These are phyloP conservation scores for Scaptomyza parva DNA, from an alignment of 2,888 invertebrate genomes.

Conservation along the genomic window DNA sequence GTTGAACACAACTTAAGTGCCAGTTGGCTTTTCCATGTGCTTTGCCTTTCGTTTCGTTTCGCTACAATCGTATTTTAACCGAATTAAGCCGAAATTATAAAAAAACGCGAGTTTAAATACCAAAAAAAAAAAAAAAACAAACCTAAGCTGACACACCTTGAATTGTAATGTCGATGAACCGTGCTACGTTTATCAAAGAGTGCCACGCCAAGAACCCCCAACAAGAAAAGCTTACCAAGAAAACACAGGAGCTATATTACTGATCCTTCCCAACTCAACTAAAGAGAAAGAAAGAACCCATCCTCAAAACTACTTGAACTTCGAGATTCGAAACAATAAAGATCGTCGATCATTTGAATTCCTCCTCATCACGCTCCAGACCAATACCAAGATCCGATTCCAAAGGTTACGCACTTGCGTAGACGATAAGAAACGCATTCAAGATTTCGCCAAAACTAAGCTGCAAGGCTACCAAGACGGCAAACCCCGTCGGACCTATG, in stretches of 20 bases:
- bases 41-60: constrained; percentile 2
- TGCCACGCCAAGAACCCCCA: constrained; percentile 58
- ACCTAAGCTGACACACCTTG: constrained; percentile 50
- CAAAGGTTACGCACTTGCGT: constrained; percentile 23
- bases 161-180: constrained; percentile 79
- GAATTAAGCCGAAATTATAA: constrained; percentile 17
- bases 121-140: constrained; percentile 11
- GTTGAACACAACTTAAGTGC: constrained; percentile 79
- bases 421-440: constrained; percentile 51
- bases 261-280: constrained; percentile 5
- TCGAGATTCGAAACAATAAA: constrained; percentile 34
- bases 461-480: constrained; percentile 82
- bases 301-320: not conserved
- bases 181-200: constrained; percentile 69
- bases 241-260: constrained; percentile 27
- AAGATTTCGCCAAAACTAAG: constrained; percentile 82
- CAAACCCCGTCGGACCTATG: constrained; percentile 82
- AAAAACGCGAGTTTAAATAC: constrained; percentile 16
- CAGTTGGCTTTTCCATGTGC: constrained; percentile 5
- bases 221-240: constrained; percentile 21
- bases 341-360: not conserved
- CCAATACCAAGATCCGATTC: constrained; percentile 4
- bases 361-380: constrained; percentile 19
- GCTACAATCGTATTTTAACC: constrained; percentile 29
- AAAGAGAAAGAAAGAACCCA: not conserved